Evolutionary conservation across 2,113 vertebrate species (phyloP), one percentile per base, ranked within the genome.

Genomic region (Tamias sibiricus): DNA sequence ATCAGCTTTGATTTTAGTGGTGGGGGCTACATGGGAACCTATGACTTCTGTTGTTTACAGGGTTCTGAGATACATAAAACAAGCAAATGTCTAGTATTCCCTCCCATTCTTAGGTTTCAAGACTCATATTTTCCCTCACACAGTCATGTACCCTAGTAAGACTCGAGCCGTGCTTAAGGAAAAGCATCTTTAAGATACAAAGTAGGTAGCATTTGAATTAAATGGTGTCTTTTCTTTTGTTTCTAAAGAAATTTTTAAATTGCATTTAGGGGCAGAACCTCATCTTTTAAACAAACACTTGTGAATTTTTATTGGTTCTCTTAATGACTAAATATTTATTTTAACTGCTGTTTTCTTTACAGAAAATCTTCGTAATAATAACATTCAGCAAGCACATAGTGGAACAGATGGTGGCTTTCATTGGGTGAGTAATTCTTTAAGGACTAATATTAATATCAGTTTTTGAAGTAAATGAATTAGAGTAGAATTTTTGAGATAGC

Each of bases 301-400:
- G 57, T 89, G 64, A 49, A 40, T 95, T 97, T 91, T 75, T 54
- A 76, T 35, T 64, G 30, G 3, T 26, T 90, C 86, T 72, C 97
- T n/a, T 13, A 66, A 90, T 97, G 40, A 90, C 54, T 85, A 77
- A 80, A 75, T 77, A 77, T 95, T 62, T 88, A 89, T 85, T 96
- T 96, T 98, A 94, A 98, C 87, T 96, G 62, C 37, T 97, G 80
- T 98, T 98, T 98, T 98, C 98, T 98, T 98, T 98, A 97, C 99
- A 99, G 99, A 99, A 99, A 99, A 99, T 99, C 93, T 99, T 99
- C 95, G 99, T 99, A 96, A 99, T 99, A 94, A 97, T 99, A 98
- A 99, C 99, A 91, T 99, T 99, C 99, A 99, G 99, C 99, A 99
- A 99, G 98, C 99, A 99, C 98, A 99, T 99, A 96, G 99, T 99